Conservation (phyloP, 2,888 invertebrate species). For the Chydorus sphaericus region DNA sequence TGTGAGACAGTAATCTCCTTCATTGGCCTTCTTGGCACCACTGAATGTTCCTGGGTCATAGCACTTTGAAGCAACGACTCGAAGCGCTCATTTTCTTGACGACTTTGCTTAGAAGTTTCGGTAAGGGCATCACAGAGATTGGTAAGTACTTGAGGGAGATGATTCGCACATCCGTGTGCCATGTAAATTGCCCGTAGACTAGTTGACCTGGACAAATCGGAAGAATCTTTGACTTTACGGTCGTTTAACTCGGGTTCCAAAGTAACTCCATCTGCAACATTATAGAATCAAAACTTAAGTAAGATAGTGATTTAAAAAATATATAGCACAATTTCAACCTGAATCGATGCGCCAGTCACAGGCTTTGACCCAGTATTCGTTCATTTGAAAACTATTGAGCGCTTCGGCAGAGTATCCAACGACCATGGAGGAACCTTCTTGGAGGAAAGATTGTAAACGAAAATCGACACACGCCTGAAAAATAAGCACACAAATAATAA, state of each 20-base stretch:
- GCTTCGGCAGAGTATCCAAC: neutral
- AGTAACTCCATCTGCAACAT: too few species aligned
- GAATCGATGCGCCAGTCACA: too few species aligned
- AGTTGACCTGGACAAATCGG: too few species aligned
- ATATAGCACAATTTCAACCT: too few species aligned
- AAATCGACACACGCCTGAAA: conserved; percentile 12
- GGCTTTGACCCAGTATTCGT: neutral
- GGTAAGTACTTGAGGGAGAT: too few species aligned
- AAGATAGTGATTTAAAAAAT: too few species aligned
- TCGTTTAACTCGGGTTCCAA: too few species aligned
- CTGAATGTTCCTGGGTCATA: neutral
- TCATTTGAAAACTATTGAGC: neutral
- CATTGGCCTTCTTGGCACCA: neutral
- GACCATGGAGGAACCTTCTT: neutral
- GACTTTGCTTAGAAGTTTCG: neutral
- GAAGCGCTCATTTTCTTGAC: neutral
- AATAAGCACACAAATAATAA: neutral
- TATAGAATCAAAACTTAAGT: too few species aligned
- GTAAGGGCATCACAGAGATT: neutral
- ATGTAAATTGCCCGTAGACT: neutral
- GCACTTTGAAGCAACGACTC: neutral
- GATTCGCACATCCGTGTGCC: neutral
- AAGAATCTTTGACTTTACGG: too few species aligned
- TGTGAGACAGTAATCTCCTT: too few species aligned
- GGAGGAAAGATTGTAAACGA: neutral